phyloP scores from a whole-genome alignment of 2,888 invertebrate genomes.

The Callosobruchus maculatus region DNA sequence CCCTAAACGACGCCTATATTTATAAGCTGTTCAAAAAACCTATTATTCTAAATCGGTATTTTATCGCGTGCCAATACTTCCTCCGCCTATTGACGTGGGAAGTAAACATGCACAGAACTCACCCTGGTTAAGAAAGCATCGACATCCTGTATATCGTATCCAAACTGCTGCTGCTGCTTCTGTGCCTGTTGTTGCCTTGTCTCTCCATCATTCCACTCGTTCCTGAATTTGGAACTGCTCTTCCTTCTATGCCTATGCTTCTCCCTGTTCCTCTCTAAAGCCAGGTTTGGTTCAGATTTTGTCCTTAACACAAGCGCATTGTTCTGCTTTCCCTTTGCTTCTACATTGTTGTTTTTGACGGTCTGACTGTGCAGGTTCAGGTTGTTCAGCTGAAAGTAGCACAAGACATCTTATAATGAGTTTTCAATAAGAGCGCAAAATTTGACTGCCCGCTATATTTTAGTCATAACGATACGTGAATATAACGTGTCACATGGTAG shows the following conservation, averaged over 20 bases:
- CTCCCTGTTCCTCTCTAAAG: slow-evolving; percentile 49
- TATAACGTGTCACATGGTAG: too few relatives aligned
- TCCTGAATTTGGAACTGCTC: slow-evolving; percentile 14
- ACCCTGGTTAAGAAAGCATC: slow-evolving; percentile 76
- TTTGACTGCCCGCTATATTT: too few relatives aligned
- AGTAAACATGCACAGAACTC: slow-evolving; percentile 16
- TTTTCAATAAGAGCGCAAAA: neutral
- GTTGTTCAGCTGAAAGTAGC: slow-evolving; percentile 17
- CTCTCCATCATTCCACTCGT: slow-evolving; percentile 33
- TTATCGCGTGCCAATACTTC: too few relatives aligned
- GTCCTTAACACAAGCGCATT: slow-evolving; percentile 46
- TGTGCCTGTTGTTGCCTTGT: slow-evolving; percentile 6
- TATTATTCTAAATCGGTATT: too few relatives aligned
- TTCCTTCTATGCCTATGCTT: slow-evolving; percentile 47
- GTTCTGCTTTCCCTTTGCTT: slow-evolving; percentile 24
- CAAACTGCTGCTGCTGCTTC: slow-evolving; percentile 54
- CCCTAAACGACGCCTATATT: too few relatives aligned
- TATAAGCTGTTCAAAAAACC: too few relatives aligned
- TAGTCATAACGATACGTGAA: too few relatives aligned
- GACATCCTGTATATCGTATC: slow-evolving; percentile 77
- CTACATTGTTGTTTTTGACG: slow-evolving; percentile 26
- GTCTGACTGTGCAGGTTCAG: slow-evolving; percentile 18
- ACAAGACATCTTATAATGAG: neutral
- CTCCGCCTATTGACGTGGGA: too few relatives aligned
- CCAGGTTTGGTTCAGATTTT: slow-evolving; percentile 54